Conservation (phyloP, 2,113 vertebrate genomes). For the Pelecanus crispus region DNA sequence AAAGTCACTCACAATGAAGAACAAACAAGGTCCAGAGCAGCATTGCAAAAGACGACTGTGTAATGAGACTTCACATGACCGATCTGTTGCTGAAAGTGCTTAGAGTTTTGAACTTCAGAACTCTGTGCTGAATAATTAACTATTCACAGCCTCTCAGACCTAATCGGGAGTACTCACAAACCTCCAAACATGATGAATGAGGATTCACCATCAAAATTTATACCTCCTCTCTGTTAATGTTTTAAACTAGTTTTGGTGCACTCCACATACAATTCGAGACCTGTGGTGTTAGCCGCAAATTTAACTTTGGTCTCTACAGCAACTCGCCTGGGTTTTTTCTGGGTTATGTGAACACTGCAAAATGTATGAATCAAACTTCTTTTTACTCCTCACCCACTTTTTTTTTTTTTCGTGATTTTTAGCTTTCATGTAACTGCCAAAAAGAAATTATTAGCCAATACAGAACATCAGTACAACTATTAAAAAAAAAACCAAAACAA, state of each 20-base stretch:
- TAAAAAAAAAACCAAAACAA: neutral
- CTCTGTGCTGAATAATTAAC: slow-evolving; percentile 45
- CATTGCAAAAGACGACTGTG: neutral
- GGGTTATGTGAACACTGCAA: neutral
- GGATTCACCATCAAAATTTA: neutral
- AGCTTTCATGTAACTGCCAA: neutral
- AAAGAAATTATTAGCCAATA: neutral
- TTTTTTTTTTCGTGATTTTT: neutral
- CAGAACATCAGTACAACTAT: neutral
- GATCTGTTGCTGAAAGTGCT: slow-evolving; percentile 22
- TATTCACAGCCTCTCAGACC: neutral
- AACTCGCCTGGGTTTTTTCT: neutral
- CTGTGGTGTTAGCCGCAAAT: neutral
- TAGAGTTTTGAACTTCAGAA: slow-evolving; percentile 59
- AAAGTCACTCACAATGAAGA: slow-evolving; percentile 40
- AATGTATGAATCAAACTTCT: neutral
- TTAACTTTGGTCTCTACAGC: neutral
- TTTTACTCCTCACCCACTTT: neutral
- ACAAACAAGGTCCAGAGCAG: slow-evolving; percentile 36
- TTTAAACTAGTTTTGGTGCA: neutral
- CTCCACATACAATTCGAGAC: accelerated
- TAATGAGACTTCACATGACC: slow-evolving; percentile 45
- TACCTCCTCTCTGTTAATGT: neutral
- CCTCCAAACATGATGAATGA: neutral
- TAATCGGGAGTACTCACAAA: neutral